phyloP scores from a whole-genome alignment of 2,113 vertebrate genomes.

The Corythornis vintsioides region DNA sequence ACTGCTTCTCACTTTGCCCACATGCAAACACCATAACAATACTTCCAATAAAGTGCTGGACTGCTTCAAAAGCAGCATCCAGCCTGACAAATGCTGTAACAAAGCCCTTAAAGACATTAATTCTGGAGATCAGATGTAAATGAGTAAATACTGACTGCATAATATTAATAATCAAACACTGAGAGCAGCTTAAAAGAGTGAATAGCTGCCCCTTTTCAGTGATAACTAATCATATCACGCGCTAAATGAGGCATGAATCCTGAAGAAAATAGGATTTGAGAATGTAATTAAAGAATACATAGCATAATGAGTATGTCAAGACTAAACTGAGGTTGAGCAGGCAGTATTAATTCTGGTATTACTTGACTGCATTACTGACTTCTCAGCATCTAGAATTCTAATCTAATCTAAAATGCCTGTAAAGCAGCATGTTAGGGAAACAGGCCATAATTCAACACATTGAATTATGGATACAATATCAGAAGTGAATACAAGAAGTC shows the following conservation, averaged over 20 bases:
- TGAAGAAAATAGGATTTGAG: conserved; percentile 21
- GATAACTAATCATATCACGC: neutral
- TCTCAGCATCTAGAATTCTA: conserved; percentile 1
- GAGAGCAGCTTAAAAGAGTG: neutral
- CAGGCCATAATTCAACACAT: neutral
- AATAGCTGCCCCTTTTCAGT: neutral
- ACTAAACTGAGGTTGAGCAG: neutral
- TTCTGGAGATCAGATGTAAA: neutral
- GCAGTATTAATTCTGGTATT: conserved; percentile 1
- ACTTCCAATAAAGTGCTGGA: neutral
- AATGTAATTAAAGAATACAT: conserved; percentile 27
- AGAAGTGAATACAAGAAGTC: neutral
- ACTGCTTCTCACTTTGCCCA: neutral
- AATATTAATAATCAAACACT: neutral
- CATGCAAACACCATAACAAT: neutral
- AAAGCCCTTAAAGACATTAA: neutral
- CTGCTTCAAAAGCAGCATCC: neutral
- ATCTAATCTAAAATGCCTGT: neutral
- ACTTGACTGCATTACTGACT: conserved; percentile 1
- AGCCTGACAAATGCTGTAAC: neutral
- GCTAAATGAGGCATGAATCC: conserved; percentile 1
- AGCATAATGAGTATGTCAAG: conserved; percentile 12
- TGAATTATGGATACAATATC: neutral
- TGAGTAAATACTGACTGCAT: neutral
- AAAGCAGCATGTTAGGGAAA: neutral